Percentiles rank a stretch among this genome's conserved stretches.
phyloP scores from a whole-genome alignment of 2,797 vertebrate species.

The Esox masquinongy region DNA sequence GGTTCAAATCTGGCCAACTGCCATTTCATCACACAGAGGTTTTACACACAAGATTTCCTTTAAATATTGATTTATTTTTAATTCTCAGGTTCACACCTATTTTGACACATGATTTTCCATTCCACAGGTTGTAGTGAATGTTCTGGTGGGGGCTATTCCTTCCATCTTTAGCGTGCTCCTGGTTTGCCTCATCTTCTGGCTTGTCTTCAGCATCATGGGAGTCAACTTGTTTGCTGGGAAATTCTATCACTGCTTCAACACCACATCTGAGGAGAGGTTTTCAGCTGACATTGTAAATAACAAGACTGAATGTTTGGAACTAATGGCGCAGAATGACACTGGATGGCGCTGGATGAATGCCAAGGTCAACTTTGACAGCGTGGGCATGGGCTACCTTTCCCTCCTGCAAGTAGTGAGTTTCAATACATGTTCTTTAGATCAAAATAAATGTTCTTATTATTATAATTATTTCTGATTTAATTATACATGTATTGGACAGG shows the following conservation, averaged over 20 bases:
- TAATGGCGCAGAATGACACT: slow-evolving; percentile 60
- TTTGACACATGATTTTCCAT: neutral
- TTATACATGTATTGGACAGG: too few relatives aligned
- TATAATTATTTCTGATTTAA: too few relatives aligned
- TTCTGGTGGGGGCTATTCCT: slow-evolving; percentile 89
- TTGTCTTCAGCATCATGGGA: slow-evolving; percentile 97
- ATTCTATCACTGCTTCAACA: slow-evolving; percentile 86
- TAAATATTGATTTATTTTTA: neutral
- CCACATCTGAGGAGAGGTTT: slow-evolving; percentile 74
- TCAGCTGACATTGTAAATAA: slow-evolving; percentile 73
- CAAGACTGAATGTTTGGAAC: slow-evolving; percentile 76
- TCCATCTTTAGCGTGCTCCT: slow-evolving; percentile 95
- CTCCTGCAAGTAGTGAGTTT: slow-evolving; percentile 91
- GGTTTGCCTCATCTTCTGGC: slow-evolving; percentile 95
- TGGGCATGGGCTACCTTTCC: slow-evolving; percentile 92
- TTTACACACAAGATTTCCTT: neutral
- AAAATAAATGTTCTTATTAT: too few relatives aligned
- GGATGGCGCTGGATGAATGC: slow-evolving; percentile 88
- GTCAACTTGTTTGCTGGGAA: slow-evolving; percentile 95
- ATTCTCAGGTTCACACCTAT: neutral
- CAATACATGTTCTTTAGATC: neutral
- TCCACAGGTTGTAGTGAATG: slow-evolving; percentile 84
- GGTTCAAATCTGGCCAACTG: too few relatives aligned
- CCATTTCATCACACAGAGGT: too few relatives aligned
- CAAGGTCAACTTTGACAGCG: slow-evolving; percentile 92